phyloP scores from a whole-genome alignment of 2,797 vertebrate species.

The Acanthurus tractus region DNA sequence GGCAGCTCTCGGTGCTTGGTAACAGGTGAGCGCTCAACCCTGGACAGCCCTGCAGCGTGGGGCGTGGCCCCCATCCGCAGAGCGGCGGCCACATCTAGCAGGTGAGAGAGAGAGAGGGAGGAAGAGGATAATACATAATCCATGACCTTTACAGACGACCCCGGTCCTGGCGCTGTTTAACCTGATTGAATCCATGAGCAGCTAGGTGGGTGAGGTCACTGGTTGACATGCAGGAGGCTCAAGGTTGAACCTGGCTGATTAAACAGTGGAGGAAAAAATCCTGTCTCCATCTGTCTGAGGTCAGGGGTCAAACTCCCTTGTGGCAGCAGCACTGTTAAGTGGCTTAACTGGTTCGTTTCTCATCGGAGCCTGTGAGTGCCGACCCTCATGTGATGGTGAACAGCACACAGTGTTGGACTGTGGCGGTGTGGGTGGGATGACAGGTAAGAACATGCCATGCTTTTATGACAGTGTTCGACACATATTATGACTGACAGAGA shows the following conservation, averaged over 20 bases:
- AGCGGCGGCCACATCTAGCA: slow-evolving; percentile 81
- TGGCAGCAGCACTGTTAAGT: slow-evolving; percentile 67
- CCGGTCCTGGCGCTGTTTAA: slow-evolving; percentile 44
- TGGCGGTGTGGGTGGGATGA: slow-evolving; percentile 59
- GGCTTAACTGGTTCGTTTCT: slow-evolving; percentile 70
- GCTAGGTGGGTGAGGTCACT: slow-evolving; percentile 55
- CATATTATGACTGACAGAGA: slow-evolving; percentile 47
- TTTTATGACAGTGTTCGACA: slow-evolving; percentile 62
- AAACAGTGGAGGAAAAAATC: slow-evolving; percentile 76
- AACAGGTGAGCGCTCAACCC: slow-evolving; percentile 80
- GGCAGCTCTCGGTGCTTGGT: slow-evolving; percentile 83
- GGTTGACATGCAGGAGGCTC: slow-evolving; percentile 74
- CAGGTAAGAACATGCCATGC: slow-evolving; percentile 69
- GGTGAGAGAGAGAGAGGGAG: slow-evolving; percentile 17
- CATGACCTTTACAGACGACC: slow-evolving; percentile 33
- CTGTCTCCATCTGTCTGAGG: slow-evolving; percentile 78
- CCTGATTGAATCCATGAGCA: slow-evolving; percentile 54
- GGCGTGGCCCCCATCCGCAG: slow-evolving; percentile 79
- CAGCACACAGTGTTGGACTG: slow-evolving; percentile 35
- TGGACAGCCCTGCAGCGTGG: slow-evolving; percentile 77
- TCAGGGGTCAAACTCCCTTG: slow-evolving; percentile 69
- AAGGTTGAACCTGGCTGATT: slow-evolving; percentile 80
- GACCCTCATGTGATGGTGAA: slow-evolving; percentile 49
- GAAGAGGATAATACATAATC: slow-evolving; percentile 49
- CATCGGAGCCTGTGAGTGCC: slow-evolving; percentile 34